Evolutionary conservation across 2,888 invertebrate genomes (phyloP).

Genomic region (Cylindroiulus punctatus): DNA sequence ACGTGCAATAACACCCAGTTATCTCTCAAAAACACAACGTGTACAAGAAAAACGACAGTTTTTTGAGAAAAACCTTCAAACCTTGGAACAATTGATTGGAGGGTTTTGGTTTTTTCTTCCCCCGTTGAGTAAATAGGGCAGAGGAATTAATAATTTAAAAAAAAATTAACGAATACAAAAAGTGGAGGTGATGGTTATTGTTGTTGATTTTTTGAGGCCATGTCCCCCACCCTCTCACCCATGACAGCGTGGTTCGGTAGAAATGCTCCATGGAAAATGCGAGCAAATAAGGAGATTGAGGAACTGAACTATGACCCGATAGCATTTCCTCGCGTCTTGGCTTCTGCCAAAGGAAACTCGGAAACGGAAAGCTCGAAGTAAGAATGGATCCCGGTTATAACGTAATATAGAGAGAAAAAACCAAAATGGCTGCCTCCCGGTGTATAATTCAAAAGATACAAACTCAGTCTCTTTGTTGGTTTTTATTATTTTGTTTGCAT

Average conservation of each 20-base stretch:
- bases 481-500: conserved; percentile 2
- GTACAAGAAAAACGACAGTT: conserved; percentile 38
- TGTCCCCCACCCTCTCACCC: conserved; percentile 13
- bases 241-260: conserved; percentile 23
- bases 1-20: conserved; percentile 55
- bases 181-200: conserved; percentile 44
- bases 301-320: conserved; percentile 4
- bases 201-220: conserved; percentile 34
- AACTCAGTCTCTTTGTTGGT: conserved; percentile 42
- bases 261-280: neutral
- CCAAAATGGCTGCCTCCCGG: conserved; percentile 47
- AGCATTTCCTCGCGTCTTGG: neutral
- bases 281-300: conserved; percentile 6
- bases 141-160: conserved; percentile 44
- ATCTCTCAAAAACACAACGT: conserved; percentile 46
- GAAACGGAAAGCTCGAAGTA: neutral
- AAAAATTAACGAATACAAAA: conserved; percentile 42
- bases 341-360: conserved; percentile 27
- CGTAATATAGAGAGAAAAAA: neutral
- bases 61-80: conserved; percentile 29
- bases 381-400: neutral
- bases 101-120: conserved; percentile 40
- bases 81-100: conserved; percentile 24
- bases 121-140: conserved; percentile 39
- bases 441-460: conserved; percentile 47